Percentiles rank a stretch among this genome's conserved stretches.
Conservation (phyloP, 92 coral and sea anemone genomes). For the Muricea muricata region DNA sequence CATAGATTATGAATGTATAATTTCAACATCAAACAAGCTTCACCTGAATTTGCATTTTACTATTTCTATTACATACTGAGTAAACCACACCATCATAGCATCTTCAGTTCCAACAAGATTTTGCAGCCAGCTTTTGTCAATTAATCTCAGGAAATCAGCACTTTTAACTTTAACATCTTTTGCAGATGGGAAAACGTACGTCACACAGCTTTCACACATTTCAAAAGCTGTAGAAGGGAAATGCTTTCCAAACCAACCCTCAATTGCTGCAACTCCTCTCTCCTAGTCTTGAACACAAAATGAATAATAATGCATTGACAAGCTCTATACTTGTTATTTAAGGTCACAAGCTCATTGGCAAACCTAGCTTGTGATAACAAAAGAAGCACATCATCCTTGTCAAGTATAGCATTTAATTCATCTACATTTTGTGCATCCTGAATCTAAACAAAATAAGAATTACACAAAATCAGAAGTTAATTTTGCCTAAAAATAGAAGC, state of each 20-base stretch:
- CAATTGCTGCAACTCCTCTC: constrained; percentile 46
- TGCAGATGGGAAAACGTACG: constrained; percentile 7
- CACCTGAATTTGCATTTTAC: constrained; percentile 10
- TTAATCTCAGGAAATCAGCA: constrained; percentile 1
- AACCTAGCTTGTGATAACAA: constrained; percentile 51
- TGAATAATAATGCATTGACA: constrained; percentile 49
- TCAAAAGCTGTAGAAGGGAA: constrained; percentile 11
- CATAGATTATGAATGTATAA: too few species aligned
- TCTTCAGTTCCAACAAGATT: constrained; percentile 5
- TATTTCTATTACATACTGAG: constrained; percentile 30
- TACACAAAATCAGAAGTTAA: too few species aligned
- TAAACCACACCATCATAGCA: constrained; percentile 35
- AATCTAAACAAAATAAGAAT: neutral
- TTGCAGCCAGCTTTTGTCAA: neutral
- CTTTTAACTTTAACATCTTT: neutral
- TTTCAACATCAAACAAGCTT: neutral
- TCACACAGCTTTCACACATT: constrained; percentile 31
- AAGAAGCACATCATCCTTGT: constrained; percentile 32
- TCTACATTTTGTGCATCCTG: constrained; percentile 31
- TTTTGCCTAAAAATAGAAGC: too few species aligned
- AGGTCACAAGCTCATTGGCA: constrained; percentile 28
- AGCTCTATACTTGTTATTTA: constrained; percentile 43
- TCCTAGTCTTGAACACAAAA: constrained; percentile 31
- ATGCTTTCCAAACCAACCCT: constrained; percentile 40
- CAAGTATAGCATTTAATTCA: neutral